Evolutionary conservation across 2,888 invertebrate species (phyloP).

Genomic region (Chydorus sphaericus): DNA sequence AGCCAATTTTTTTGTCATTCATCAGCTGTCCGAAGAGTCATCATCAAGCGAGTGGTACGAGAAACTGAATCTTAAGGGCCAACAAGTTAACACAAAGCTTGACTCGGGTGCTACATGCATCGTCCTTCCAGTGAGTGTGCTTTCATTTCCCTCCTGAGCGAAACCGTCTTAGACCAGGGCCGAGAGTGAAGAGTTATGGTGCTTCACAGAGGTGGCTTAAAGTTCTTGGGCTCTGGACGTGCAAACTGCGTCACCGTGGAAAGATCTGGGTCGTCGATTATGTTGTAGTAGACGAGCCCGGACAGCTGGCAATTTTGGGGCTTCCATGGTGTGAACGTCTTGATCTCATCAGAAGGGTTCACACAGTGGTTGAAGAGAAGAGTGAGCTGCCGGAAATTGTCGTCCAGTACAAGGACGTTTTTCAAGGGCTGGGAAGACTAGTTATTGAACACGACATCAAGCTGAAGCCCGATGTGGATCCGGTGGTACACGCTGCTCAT

Average conservation of each 20-base stretch:
- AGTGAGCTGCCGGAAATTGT: neutral
- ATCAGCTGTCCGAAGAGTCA: too few species aligned
- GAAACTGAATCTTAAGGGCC: neutral
- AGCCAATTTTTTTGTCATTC: neutral
- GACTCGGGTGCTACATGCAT: neutral
- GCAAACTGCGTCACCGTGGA: neutral
- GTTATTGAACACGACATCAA: conserved; percentile 18
- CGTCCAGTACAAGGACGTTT: conserved; percentile 11
- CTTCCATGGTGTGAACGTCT: neutral
- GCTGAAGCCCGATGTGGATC: conserved; percentile 15
- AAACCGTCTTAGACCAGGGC: neutral
- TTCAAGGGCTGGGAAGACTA: conserved; percentile 19
- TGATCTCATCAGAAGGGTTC: neutral
- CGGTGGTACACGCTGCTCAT: conserved; percentile 9
- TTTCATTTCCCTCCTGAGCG: neutral
- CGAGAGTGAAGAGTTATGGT: neutral
- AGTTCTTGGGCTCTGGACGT: neutral
- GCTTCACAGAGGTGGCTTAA: neutral
- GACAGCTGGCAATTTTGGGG: neutral
- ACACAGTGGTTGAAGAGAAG: neutral
- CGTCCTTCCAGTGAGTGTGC: neutral
- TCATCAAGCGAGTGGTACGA: neutral
- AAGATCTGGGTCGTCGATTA: neutral
- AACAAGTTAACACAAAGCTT: neutral
- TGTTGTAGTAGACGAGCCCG: neutral